Evolutionary conservation across 2,797 vertebrate genomes (phyloP).

Genomic region (Luscinia luscinia): DNA sequence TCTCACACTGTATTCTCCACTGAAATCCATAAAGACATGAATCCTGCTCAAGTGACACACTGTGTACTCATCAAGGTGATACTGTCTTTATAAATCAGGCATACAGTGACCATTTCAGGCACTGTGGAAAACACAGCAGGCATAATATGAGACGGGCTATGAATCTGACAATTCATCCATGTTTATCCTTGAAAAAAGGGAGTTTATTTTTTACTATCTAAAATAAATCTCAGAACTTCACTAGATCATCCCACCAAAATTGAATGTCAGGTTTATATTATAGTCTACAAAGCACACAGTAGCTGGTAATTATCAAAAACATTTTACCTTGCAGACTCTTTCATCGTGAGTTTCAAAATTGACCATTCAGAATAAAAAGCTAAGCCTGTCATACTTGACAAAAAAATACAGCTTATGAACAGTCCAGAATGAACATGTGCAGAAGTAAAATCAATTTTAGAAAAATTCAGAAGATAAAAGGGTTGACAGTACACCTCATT

Average conservation of each 20-base stretch:
- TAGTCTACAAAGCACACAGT: background rate
- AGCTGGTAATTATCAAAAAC: background rate
- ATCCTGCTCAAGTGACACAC: conserved; percentile 47
- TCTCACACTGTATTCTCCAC: background rate
- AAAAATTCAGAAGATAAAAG: background rate
- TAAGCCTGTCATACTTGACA: background rate
- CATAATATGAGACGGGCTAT: background rate
- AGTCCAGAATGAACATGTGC: background rate
- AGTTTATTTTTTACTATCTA: background rate
- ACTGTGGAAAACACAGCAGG: conserved; percentile 1
- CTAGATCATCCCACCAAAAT: background rate
- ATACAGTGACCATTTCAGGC: conserved; percentile 2
- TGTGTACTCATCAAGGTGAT: conserved; percentile 53
- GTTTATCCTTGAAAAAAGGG: background rate
- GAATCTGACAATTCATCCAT: conserved; percentile 23
- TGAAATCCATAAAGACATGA: conserved; percentile 43
- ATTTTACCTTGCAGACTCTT: background rate
- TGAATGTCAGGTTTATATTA: background rate
- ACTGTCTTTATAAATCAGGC: conserved; percentile 46
- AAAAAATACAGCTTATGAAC: background rate
- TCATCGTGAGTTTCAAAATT: background rate
- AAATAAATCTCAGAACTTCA: background rate
- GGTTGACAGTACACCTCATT: background rate
- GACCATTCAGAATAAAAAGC: background rate
- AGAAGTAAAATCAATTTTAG: background rate